Conservation (phyloP, 2,113 vertebrate species). For the Illadopsis cleaveri region DNA sequence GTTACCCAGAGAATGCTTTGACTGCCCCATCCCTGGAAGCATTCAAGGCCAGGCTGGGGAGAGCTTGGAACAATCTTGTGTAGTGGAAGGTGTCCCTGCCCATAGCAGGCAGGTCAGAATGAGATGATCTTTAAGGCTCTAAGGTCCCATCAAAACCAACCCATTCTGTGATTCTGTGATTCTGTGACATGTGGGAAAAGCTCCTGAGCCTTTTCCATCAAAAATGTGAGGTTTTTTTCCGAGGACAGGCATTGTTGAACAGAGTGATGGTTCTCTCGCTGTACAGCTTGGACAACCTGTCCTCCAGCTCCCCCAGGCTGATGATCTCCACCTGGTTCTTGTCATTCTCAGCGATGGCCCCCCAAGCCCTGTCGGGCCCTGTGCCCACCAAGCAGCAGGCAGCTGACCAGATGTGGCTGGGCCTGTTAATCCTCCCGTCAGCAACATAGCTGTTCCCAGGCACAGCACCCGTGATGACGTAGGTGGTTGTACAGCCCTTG, state of each 20-base stretch:
- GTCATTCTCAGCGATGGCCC: too few species aligned
- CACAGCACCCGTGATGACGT: background rate
- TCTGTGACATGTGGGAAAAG: background rate
- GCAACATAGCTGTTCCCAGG: background rate
- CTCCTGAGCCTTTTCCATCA: accelerated
- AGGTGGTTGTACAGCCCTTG: background rate
- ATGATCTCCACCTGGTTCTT: too few species aligned
- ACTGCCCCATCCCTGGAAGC: background rate
- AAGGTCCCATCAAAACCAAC: background rate
- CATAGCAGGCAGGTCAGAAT: background rate
- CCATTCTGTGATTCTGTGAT: background rate
- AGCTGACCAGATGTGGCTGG: too few species aligned
- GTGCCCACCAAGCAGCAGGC: too few species aligned
- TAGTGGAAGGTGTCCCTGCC: background rate
- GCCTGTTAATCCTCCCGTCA: too few species aligned
- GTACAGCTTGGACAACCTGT: too few species aligned
- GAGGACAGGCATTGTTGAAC: background rate
- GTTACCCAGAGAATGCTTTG: background rate
- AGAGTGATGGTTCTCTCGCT: too few species aligned
- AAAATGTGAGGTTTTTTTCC: background rate
- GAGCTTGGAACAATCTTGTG: background rate
- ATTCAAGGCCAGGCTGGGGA: background rate
- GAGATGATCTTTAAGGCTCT: background rate
- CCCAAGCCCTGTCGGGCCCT: too few species aligned
- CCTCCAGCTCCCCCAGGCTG: too few species aligned